These are phyloP conservation scores for Acipenser oxyrinchus DNA, from an alignment of 2,797 vertebrate genomes.

Conservation along the genomic window DNA sequence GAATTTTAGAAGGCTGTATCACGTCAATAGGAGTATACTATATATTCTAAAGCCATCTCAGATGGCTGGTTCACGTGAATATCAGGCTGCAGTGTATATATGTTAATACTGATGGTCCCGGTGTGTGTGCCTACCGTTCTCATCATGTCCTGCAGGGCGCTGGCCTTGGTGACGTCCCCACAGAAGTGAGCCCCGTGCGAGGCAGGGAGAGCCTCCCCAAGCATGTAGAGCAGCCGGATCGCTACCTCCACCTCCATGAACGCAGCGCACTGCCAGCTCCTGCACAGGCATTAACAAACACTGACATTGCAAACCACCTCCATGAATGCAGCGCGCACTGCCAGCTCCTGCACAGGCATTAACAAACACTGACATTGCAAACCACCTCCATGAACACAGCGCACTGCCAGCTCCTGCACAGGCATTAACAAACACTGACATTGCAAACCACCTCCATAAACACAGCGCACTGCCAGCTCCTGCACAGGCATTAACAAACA, in stretches of 20 bases:
- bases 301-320: conserved; percentile 60
- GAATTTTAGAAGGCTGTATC: too few relatives aligned
- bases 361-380: not conserved
- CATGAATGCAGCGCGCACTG: conserved; percentile 81
- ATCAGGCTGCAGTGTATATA: too few relatives aligned
- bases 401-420: conserved; percentile 27
- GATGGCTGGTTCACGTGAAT: too few relatives aligned
- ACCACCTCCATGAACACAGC: conserved; percentile 61
- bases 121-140: conserved; percentile 65
- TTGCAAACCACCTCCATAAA: not conserved
- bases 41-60: too few relatives aligned
- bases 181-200: conserved; percentile 93
- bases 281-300: conserved; percentile 29
- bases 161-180: conserved; percentile 82
- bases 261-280: conserved; percentile 76
- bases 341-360: conserved; percentile 45
- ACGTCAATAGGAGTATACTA: too few relatives aligned
- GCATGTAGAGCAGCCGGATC: conserved; percentile 87
- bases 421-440: not conserved
- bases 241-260: conserved; percentile 98
- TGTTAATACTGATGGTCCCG: too few relatives aligned
- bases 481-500: not conserved
- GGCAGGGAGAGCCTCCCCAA: conserved; percentile 89
- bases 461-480: conserved; percentile 28
- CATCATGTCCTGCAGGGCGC: conserved; percentile 94